phyloP scores from a whole-genome alignment of 2,888 invertebrate species.

The Scaptomyza cyrtandrae region DNA sequence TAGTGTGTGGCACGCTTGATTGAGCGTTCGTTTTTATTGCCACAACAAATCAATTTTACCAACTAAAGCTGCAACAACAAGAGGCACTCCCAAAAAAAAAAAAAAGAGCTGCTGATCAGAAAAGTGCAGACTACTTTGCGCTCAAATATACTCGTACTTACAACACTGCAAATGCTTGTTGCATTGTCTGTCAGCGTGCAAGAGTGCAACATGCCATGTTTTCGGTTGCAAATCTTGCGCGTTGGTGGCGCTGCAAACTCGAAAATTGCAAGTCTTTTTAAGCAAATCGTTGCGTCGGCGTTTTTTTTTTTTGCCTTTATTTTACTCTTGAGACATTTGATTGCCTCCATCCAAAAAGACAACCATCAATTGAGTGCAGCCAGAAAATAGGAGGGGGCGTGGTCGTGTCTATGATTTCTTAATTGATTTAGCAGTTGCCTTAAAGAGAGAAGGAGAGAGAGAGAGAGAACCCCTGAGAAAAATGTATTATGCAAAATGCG shows the following conservation, averaged over 20 bases:
- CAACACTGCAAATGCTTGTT: conserved; percentile 58
- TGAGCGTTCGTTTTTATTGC: conserved; percentile 74
- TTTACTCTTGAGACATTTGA: not conserved
- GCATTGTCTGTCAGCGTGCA: conserved; percentile 54
- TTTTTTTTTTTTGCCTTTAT: conserved; percentile 5
- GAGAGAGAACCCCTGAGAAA: not conserved
- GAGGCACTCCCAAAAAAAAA: conserved; percentile 45
- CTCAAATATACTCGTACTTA: conserved; percentile 28
- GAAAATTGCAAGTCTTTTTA: conserved; percentile 64
- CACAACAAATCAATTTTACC: conserved; percentile 76
- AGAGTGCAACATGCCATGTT: conserved; percentile 36
- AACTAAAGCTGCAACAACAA: conserved; percentile 36
- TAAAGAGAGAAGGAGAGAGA: conserved; percentile 9
- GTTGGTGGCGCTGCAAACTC: conserved; percentile 76
- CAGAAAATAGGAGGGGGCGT: conserved; percentile 48
- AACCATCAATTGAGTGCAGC: conserved; percentile 44
- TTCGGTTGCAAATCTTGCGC: conserved; percentile 46
- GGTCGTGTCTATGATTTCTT: conserved; percentile 70
- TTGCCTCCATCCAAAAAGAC: conserved; percentile 31
- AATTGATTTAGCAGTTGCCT: conserved; percentile 68
- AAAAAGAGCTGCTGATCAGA: conserved; percentile 30
- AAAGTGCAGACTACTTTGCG: conserved; percentile 47
- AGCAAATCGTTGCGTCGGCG: conserved; percentile 37
- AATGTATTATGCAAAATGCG: conserved; percentile 28
- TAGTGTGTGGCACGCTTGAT: conserved; percentile 65